These are phyloP conservation scores for Chrysolina oricalcia DNA, from an alignment of 2,888 invertebrate genomes.

Conservation along the genomic window DNA sequence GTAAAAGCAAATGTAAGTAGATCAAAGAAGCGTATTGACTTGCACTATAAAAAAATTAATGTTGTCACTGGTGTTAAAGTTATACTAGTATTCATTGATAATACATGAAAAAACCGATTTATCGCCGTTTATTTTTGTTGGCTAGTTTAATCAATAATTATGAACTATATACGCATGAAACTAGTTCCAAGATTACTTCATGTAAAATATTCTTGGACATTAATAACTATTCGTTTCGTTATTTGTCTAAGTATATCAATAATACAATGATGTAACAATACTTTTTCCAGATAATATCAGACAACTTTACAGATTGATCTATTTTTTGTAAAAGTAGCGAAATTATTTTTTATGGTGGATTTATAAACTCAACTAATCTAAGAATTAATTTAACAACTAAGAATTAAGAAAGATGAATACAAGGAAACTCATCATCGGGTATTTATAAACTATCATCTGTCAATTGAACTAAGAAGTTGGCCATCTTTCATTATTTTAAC, in stretches of 20 bases:
- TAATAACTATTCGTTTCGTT: not conserved
- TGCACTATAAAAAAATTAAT: not conserved
- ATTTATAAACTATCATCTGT: too few species aligned
- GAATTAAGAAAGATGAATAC: too few species aligned
- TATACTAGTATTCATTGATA: conserved; percentile 10
- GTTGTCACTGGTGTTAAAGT: conserved; percentile 11
- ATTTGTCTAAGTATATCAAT: not conserved
- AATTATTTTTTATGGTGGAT: too few species aligned
- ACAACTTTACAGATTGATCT: too few species aligned
- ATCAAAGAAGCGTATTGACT: not conserved
- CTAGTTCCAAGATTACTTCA: not conserved
- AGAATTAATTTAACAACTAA: too few species aligned
- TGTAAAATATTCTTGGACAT: not conserved
- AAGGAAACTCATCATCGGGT: too few species aligned
- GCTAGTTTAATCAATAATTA: not conserved
- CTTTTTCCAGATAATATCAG: too few species aligned
- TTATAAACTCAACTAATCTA: too few species aligned
- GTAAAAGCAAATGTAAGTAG: not conserved
- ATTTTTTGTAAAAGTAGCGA: too few species aligned
- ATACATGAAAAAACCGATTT: not conserved
- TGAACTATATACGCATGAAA: not conserved
- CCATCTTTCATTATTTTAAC: too few species aligned
- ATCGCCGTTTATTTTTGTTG: not conserved
- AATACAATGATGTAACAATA: too few species aligned
- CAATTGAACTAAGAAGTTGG: too few species aligned